Percentiles rank a stretch among this genome's conserved stretches.
phyloP scores from a whole-genome alignment of 2,113 vertebrate species.

The Furnarius figulus region DNA sequence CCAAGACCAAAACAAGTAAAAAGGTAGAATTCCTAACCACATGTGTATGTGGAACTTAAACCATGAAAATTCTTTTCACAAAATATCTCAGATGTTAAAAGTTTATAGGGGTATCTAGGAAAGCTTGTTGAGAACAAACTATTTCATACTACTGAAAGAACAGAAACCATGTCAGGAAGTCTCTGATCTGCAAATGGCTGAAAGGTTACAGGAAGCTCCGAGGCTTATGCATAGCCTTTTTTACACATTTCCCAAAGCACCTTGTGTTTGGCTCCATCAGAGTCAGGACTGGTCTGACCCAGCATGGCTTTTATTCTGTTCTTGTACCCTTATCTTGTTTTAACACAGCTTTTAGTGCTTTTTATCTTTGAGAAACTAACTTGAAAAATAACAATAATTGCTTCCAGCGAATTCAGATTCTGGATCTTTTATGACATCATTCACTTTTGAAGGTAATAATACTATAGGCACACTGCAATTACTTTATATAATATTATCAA shows the following conservation, averaged over 20 bases:
- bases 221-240: neutral
- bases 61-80: neutral
- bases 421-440: neutral
- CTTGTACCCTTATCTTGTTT: slow-evolving; percentile 31
- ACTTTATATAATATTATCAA: slow-evolving; percentile 11
- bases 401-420: slow-evolving; percentile 5
- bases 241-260: neutral
- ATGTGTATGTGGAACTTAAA: neutral
- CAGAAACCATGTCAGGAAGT: neutral
- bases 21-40: neutral
- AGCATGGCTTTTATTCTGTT: neutral
- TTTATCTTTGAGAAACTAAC: slow-evolving; percentile 15
- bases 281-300: neutral
- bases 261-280: neutral
- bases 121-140: neutral
- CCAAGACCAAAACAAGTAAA: neutral
- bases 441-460: slow-evolving; percentile 3
- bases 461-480: neutral
- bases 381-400: slow-evolving; percentile 17
- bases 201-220: neutral
- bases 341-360: neutral
- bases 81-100: neutral
- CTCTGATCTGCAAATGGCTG: neutral
- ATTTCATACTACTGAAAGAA: neutral
- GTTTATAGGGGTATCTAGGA: neutral